Base-by-base conservation (phyloP, 2,888 invertebrate genomes). In the Ernsta delagoae region DNA sequence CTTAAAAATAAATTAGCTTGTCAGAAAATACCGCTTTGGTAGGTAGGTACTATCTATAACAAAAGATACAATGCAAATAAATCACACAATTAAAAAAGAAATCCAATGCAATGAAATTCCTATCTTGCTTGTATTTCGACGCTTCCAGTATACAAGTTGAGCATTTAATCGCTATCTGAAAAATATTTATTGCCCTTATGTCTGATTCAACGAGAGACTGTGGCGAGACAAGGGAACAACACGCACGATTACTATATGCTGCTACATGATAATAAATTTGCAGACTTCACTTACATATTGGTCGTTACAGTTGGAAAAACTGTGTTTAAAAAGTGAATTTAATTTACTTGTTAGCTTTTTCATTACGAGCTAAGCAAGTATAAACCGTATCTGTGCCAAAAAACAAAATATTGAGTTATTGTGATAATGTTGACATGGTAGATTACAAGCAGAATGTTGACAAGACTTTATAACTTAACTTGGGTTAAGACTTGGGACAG, bases 101-200 rank as follows among this genome's bases (percentile, higher is more conserved):
- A 53, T 53, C 50, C 50, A 50, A 12, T 31, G 31, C 3, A 60
- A 45, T 59, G 54, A 34, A 61, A 56, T 54, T 60, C 9, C n/a
- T n/a, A 7, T 56, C 34, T 61, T 54, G 54, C 31, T 60, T 43
- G 12, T 61, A 7, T 61, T 59, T 59, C 54, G 34, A 60, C 43
- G 54, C 34, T 60, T 31, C 36, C 60, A 54, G 36, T 39, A 39
- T 5, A 61, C 66, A 61, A 67, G 54, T 67, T 63, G 54, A 24
- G 43, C 60, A 54, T 67, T 67, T 67, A 67, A 61, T 67, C 60
- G 54, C 54, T 61, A 61, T 67, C 54, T 16, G 54, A 61, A 67
- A 60, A 56, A 67, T 56, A 67, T 66, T 66, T 66, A 66, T 67
- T 67, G 66, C 50, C 43, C 53, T 34, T 16, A 54, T 36, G 57